Base-by-base conservation (phyloP, 1,140 invertebrate genomes). In the Phocides pigmalion region DNA sequence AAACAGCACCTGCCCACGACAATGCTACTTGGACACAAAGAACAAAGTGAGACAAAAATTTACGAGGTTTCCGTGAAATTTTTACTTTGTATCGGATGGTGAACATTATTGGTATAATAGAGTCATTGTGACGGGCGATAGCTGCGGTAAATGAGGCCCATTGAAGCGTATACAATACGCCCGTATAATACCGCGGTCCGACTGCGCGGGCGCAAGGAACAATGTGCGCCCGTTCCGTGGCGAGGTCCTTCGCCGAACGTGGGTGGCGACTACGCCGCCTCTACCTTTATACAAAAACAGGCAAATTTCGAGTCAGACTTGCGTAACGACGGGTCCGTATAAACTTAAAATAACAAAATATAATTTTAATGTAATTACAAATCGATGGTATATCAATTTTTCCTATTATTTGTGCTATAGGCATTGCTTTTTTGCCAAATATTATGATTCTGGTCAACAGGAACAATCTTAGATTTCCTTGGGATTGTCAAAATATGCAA, bases 91-190 rank as follows among this genome's bases (percentile, higher is more conserved):
- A 68, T 74, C 69, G 72, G 72, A 65, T 47, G 42, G 42, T 59
- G 70, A 77, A 70, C 64, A 80, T 82, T 87, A 86, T 87, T 85
- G 83, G 84, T 85, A 89, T 81, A 89, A 88, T 85, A 84, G 80
- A 89, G 87, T 84, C 84, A 86, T 88, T 89, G 88, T 90, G 79
- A 82, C 61, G 72, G 68, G 49, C 72, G 70, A 84, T 79, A 78
- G 82, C 71, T 76, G 70, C 77, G 79, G 84, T 79, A 76, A 84
- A 82, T 76, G 80, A 85, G 81, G 76, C 72, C 79, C 82, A 90
- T 90, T 88, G 86, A 87, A 79, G 76, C 79, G 76, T 73, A 72
- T 70, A 89, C 87, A 90, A 89, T 89, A 80, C 76, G 74, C 86
- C 88, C 87, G 86, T 82, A 87, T 89, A 89, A 84, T 87, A 72